Evolutionary conservation across 1,140 invertebrate genomes (phyloP), one percentile per base, ranked within the genome.

Genomic region (Eueides isabella): DNA sequence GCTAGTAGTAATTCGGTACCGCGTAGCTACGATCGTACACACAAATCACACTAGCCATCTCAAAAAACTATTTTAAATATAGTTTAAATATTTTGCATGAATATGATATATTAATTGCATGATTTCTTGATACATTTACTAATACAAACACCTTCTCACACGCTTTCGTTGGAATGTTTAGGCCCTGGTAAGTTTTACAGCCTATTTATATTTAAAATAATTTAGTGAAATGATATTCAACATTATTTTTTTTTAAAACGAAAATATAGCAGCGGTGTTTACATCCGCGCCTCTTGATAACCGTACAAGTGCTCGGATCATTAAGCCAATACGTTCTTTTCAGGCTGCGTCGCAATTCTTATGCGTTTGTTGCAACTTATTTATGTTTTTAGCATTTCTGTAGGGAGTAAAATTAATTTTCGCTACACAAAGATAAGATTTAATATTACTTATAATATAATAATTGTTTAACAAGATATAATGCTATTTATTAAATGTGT

Each of bases 151-250:
- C 79, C 76, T 77, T 71, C 83, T 90, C 90, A 89, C 77, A 78
- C 92, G 94, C 94, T 93, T 87, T 83, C 87, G 85, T 85, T 83
- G 89, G 86, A 91, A 79, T 79, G 72, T 77, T 85, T 93, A 95
- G 95, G 95, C 95, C 80, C 92, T 95, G 94, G 95, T 95, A 94
- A 94, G 94, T 95, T 93, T n/a, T 19, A 44, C 23, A 55, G 48
- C 48, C 19, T 23, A 55, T 55, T 23, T 55, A 23, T 55, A 11
- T 55, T 23, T 55, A 55, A 48, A 48, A 48, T 48, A 48, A 48
- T 48, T 48, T 48, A 48, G 41, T 48, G 5, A 48, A 19, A 44
- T 44, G 4, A 44, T 44, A n/a, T 16, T 19, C 16, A 44, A 16
- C 7, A n/a, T 44, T 16, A 19, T 19, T 16, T 12, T 38, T 16